phyloP scores from a whole-genome alignment of 2,888 invertebrate genomes.

The Drosophila setosimentum region DNA sequence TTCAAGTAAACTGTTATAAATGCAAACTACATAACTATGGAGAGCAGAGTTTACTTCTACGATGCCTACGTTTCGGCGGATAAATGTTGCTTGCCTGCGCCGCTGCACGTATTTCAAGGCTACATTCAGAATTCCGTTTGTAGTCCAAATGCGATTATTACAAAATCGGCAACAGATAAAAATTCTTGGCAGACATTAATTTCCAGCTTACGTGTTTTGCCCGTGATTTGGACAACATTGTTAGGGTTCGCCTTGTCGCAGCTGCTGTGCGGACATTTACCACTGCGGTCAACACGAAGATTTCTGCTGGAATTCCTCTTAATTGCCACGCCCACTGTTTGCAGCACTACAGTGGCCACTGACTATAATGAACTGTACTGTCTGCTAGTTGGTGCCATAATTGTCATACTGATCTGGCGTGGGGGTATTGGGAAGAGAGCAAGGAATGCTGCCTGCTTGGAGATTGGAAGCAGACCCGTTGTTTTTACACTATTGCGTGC shows the following conservation, averaged over 20 bases:
- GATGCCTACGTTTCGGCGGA: conserved; percentile 22
- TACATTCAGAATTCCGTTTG: conserved; percentile 32
- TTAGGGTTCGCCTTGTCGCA: conserved; percentile 65
- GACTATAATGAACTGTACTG: conserved; percentile 66
- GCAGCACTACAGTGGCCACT: conserved; percentile 87
- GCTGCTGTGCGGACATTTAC: conserved; percentile 40
- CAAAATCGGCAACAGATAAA: conserved; percentile 24
- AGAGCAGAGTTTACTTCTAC: conserved; percentile 7
- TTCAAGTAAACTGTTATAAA: not conserved
- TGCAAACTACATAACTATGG: not conserved
- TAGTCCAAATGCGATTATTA: not conserved
- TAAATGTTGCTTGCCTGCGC: conserved; percentile 32
- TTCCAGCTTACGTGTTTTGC: conserved; percentile 57
- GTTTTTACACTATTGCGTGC: conserved; percentile 90
- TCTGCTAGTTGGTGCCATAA: not conserved
- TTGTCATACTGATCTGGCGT: conserved; percentile 37
- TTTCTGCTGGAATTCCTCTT: conserved; percentile 87
- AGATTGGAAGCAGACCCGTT: conserved; percentile 74
- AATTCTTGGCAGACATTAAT: conserved; percentile 54
- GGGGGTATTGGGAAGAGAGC: conserved; percentile 34
- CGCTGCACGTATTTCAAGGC: conserved; percentile 46
- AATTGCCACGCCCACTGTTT: conserved; percentile 87
- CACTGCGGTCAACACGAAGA: conserved; percentile 43
- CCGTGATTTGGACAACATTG: conserved; percentile 64
- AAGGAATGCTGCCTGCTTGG: conserved; percentile 4